Evolutionary conservation across 2,888 invertebrate genomes (phyloP), one percentile per base, ranked within the genome.

Genomic region (Sesamia inferens): DNA sequence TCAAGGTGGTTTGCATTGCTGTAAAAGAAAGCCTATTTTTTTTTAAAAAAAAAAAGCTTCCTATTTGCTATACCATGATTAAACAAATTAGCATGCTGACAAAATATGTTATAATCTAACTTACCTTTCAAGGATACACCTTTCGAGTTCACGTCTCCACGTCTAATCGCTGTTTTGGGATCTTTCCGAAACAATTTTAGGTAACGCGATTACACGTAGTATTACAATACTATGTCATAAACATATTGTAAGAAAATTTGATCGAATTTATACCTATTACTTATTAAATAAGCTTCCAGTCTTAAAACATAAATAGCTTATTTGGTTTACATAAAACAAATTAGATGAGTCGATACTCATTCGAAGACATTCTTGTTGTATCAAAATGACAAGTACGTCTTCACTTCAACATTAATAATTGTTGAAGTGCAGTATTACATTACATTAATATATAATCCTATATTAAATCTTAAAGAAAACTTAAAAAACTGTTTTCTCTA

Each of bases 111-210:
- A 64, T 7, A 42, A 16, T 19, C 22, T 75, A 51, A 10, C 76
- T 77, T 77, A 75, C 70, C 75, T 75, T 75, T 55, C 13, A 61
- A 39, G 14, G 22, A 59, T 13, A 24, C 42, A 13, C 13, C 14
- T 22, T 14, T 61, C 42, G 19, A 44, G 44, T 42, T 22, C 48
- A 31, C 42, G 8, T 42, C 11, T 5, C 13, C 14, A 0, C 13
- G 19, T n/a, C 11, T 16, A 14, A 71, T 61, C 47, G 13, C 13
- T 44, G 14, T 31, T 55, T 61, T 54, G 2, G 11, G 13, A 16
- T 31, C n/a, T 6, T 5, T 51, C 22, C 14, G 5, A 48, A 48
- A 14, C 2, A n/a, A 10, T 8, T 13, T 48, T 1, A 31, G 13
- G 31, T 48, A 48, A 24, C 24, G 14, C 19, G 31, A 31, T 31